A percentile compares a stretch with the other conserved stretches of the same genome.
These are phyloP conservation scores for Megaustenia siamemsis DNA, from an alignment of 2,888 invertebrate genomes.

Conservation along the genomic window DNA sequence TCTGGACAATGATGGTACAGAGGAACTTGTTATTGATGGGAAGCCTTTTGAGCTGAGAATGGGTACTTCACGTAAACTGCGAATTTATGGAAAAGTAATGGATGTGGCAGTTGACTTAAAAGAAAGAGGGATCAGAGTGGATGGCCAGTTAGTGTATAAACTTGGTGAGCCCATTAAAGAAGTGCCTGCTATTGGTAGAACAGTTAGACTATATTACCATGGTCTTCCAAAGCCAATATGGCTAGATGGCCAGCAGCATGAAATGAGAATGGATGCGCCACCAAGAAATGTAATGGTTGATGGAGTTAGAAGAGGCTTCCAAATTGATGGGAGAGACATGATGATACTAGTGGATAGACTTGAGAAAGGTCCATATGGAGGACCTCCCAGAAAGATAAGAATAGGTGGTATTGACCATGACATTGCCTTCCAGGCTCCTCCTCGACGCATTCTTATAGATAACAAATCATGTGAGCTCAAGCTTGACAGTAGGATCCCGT, in stretches of 20 bases:
- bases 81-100: constrained; percentile 56
- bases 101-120: constrained; percentile 69
- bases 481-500: constrained; percentile 73
- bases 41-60: constrained; percentile 71
- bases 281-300: constrained; percentile 87
- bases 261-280: constrained; percentile 77
- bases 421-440: constrained; percentile 90
- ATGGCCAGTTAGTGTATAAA: constrained; percentile 71
- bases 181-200: constrained; percentile 61
- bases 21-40: constrained; percentile 75
- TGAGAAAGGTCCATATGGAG: constrained; percentile 85
- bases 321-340: constrained; percentile 89
- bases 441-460: constrained; percentile 92
- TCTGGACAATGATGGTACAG: constrained; percentile 64
- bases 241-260: constrained; percentile 76
- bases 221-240: constrained; percentile 74
- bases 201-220: constrained; percentile 71
- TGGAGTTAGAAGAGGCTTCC: constrained; percentile 88
- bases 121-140: constrained; percentile 70
- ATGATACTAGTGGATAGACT: constrained; percentile 92
- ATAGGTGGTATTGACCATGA: constrained; percentile 88
- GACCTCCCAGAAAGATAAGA: constrained; percentile 89
- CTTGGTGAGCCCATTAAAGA: constrained; percentile 75
- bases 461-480: constrained; percentile 75
- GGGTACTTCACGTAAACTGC: constrained; percentile 62